These are phyloP conservation scores for Samia ricini DNA, from an alignment of 1,140 invertebrate genomes.

Conservation along the genomic window DNA sequence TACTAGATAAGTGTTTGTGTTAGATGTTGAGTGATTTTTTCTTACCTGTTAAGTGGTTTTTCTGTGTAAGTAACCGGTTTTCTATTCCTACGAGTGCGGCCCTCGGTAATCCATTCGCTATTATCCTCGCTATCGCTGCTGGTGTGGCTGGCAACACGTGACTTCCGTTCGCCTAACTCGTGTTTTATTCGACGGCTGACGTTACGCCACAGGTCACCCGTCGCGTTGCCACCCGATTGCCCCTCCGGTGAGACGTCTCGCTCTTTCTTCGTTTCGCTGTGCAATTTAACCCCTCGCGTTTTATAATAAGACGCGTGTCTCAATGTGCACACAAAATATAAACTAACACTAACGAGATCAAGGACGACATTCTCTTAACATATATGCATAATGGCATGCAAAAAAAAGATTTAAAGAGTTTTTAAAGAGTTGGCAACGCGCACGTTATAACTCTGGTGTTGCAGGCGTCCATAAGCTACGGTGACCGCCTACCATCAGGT, in stretches of 20 bases:
- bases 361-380: too few species aligned
- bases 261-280: neutral
- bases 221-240: neutral
- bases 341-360: too few species aligned
- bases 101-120: conserved; percentile 28
- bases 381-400: too few species aligned
- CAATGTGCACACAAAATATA: too few species aligned
- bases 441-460: too few species aligned
- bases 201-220: neutral
- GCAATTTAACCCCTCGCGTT: neutral
- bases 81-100: conserved; percentile 39
- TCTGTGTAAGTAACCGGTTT: conserved; percentile 54
- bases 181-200: neutral
- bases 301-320: too few species aligned
- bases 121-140: conserved; percentile 31
- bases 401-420: too few species aligned
- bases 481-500: too few species aligned
- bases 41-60: conserved; percentile 59
- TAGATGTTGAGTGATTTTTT: neutral
- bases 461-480: too few species aligned
- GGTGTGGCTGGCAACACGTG: conserved; percentile 9
- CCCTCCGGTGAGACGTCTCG: neutral
- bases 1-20: neutral
- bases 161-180: conserved; percentile 4
- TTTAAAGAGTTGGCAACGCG: too few species aligned